These are phyloP conservation scores for Apotomis capreana DNA, from an alignment of 2,888 invertebrate species.

Conservation along the genomic window DNA sequence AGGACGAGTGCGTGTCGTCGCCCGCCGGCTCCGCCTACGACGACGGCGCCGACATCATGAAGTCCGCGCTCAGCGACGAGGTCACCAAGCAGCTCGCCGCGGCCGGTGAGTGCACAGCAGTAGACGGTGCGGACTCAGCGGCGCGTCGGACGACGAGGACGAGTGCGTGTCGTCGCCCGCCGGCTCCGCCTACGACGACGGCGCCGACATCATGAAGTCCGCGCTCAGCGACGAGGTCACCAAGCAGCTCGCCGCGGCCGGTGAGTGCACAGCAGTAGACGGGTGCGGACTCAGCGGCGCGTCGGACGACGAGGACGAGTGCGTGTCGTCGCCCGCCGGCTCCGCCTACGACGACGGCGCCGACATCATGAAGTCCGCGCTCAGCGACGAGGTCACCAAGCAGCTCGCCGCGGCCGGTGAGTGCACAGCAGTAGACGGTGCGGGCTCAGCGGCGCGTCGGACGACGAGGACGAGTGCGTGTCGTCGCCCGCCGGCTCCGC, in stretches of 20 bases:
- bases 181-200: too few species aligned
- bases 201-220: too few species aligned
- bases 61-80: slow-evolving; percentile 94
- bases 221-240: too few species aligned
- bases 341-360: slow-evolving; percentile 91
- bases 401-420: slow-evolving; percentile 97
- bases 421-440: slow-evolving; percentile 44
- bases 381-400: slow-evolving; percentile 97
- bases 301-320: slow-evolving; percentile 91
- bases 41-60: slow-evolving; percentile 92
- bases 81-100: slow-evolving; percentile 98
- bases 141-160: too few species aligned
- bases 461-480: too few species aligned
- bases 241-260: too few species aligned
- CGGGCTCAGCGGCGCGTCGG: neutral
- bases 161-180: too few species aligned
- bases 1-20: slow-evolving; percentile 93
- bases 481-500: too few species aligned
- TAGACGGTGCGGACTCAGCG: neutral
- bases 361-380: slow-evolving; percentile 92
- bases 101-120: slow-evolving; percentile 86
- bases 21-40: slow-evolving; percentile 90
- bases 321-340: slow-evolving; percentile 90
- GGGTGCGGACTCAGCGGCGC: slow-evolving; percentile 83
- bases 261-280: too few species aligned